phyloP scores from a whole-genome alignment of 53 echinoderm and acorn worm species.

The Echinarachnius parma region DNA sequence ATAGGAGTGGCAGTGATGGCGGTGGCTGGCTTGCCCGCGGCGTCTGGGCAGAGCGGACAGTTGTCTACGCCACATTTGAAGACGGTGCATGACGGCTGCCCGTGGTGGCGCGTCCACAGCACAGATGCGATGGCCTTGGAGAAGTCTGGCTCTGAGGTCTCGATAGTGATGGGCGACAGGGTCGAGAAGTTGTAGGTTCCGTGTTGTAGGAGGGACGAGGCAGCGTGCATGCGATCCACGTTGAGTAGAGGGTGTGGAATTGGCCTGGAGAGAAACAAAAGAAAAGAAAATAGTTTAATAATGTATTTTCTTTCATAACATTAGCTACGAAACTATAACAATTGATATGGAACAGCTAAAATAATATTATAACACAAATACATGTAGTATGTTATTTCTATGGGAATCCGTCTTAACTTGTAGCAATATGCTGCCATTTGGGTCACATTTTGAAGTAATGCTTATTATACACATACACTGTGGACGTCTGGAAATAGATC shows the following conservation, averaged over 20 bases:
- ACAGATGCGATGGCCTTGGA: conserved; percentile 33
- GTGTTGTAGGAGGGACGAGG: conserved; percentile 24
- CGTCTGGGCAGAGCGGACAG: conserved; percentile 44
- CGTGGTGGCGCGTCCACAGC: conserved; percentile 27
- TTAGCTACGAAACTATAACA: too few relatives aligned
- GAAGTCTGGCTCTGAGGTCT: conserved; percentile 27
- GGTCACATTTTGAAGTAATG: too few relatives aligned
- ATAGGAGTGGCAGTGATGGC: background rate
- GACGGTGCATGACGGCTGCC: background rate
- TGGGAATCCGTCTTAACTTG: too few relatives aligned
- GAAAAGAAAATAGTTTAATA: background rate
- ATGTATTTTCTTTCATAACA: too few relatives aligned
- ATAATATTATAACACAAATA: too few relatives aligned
- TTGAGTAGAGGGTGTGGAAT: background rate
- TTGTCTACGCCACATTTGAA: conserved; percentile 36
- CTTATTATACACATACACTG: too few relatives aligned
- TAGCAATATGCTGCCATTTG: too few relatives aligned
- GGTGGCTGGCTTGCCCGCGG: too few relatives aligned
- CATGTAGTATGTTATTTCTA: too few relatives aligned
- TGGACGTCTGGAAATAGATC: too few relatives aligned
- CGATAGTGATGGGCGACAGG: conserved; percentile 29
- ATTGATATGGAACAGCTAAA: too few relatives aligned
- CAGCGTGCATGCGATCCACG: conserved; percentile 32
- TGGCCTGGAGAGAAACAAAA: background rate
- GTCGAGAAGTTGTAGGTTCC: background rate